These are phyloP conservation scores for Globicephala melas DNA, from an alignment of 2,113 vertebrate species.

Conservation along the genomic window DNA sequence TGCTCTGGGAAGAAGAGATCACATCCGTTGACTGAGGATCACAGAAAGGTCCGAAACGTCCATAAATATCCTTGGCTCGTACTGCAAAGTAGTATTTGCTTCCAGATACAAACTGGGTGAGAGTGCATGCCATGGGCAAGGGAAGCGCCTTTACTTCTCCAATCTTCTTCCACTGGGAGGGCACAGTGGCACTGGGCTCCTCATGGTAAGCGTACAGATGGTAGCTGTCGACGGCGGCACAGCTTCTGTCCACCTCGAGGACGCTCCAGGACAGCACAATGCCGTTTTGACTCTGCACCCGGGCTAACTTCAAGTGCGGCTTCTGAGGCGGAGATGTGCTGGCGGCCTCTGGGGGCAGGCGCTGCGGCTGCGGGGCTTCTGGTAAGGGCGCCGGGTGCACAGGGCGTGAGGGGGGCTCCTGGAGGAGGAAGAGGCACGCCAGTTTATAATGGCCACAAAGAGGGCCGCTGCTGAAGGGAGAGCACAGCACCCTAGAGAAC, in stretches of 20 bases:
- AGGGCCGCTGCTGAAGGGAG: background rate
- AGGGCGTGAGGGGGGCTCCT: slow-evolving; percentile 83
- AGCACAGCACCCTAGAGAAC: background rate
- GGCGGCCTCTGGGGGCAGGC: slow-evolving; percentile 92
- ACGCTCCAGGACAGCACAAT: slow-evolving; percentile 98
- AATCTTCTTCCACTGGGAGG: slow-evolving; percentile 98
- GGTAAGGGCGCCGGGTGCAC: slow-evolving; percentile 85
- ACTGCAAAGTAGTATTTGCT: slow-evolving; percentile 99
- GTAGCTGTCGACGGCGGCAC: slow-evolving; percentile 95
- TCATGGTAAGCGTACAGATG: slow-evolving; percentile 95
- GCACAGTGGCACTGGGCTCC: slow-evolving; percentile 84
- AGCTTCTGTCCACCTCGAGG: slow-evolving; percentile 92
- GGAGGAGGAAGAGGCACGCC: background rate
- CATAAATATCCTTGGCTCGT: slow-evolving; percentile 95
- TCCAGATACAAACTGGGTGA: slow-evolving; percentile 97
- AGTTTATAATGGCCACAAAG: background rate
- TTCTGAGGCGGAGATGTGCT: slow-evolving; percentile 88
- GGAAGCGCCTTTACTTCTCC: slow-evolving; percentile 98
- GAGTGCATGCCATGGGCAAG: slow-evolving; percentile 97
- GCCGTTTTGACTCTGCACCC: slow-evolving; percentile 96
- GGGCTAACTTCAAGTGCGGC: slow-evolving; percentile 89
- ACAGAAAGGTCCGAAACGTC: slow-evolving; percentile 96
- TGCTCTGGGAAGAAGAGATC: slow-evolving; percentile 88
- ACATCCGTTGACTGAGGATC: slow-evolving; percentile 98
- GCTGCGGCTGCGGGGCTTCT: slow-evolving; percentile 86